Evolutionary conservation across 2,888 invertebrate genomes (phyloP).

Genomic region (Chaetoderma sp.): DNA sequence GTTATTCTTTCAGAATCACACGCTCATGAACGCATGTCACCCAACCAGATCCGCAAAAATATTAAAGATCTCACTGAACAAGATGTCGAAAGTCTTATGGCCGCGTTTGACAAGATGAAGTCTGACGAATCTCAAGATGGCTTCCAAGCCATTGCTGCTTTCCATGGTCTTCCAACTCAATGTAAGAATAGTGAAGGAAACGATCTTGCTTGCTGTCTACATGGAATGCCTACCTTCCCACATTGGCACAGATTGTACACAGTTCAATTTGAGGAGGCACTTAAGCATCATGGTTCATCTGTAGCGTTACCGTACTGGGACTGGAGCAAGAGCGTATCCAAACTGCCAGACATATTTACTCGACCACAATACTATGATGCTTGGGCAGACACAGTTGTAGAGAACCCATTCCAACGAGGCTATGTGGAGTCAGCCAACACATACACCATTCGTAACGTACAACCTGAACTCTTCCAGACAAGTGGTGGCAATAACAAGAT

Average conservation of each 20-base stretch:
- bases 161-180: conserved; percentile 22
- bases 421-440: conserved; percentile 22
- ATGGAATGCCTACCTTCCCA: conserved; percentile 32
- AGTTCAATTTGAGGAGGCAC: conserved; percentile 30
- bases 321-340: conserved; percentile 30
- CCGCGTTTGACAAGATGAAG: conserved; percentile 32
- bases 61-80: conserved; percentile 24
- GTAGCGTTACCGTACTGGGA: conserved; percentile 41
- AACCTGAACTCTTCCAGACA: conserved; percentile 28
- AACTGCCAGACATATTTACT: conserved; percentile 31
- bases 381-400: conserved; percentile 28
- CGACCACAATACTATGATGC: conserved; percentile 32
- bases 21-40: conserved; percentile 1
- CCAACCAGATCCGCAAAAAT: conserved; percentile 33
- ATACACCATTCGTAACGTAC: conserved; percentile 35
- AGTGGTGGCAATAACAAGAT: conserved; percentile 27
- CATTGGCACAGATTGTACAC: conserved; percentile 32
- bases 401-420: conserved; percentile 33
- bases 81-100: conserved; percentile 34
- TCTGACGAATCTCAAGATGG: conserved; percentile 25
- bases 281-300: conserved; percentile 18
- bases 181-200: conserved; percentile 7
- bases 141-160: conserved; percentile 19
- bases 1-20: too few species aligned
- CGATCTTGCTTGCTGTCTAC: conserved; percentile 23